Base-by-base conservation (phyloP, 2,888 invertebrate species). In the Zhuqinia jingwanae region DNA sequence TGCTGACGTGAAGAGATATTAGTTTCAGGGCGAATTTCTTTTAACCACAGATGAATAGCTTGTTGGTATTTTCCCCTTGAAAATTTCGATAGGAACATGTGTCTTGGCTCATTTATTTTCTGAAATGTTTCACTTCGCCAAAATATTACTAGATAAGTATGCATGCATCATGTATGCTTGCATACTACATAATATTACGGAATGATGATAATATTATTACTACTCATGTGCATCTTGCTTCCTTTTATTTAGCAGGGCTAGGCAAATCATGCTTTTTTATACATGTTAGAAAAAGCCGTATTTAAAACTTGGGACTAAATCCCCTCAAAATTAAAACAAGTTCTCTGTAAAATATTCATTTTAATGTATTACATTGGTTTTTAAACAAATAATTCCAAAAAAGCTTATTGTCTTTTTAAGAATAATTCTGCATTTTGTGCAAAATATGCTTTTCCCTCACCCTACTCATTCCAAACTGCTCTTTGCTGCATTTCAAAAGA, bases 21-120 rank as follows among this genome's bases (percentile, higher is more conserved):
- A 84, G 84, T 77, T 77, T 84, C 84, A 63, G 78, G 85, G 85
- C 79, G 78, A 85, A 77, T 79, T 78, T 85, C 79, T 78, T 73
- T 77, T 73, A 78, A 78, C 78, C 78, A 78, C 85, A 85, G 85
- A 85, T 85, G 85, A 85, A 85, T 85, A 85, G 85, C 68, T 85
- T 88, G 85, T 80, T 88, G 88, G 86, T 82, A 86, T 85, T 85
- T 85, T 77, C 78, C 45, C n/a, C n/a, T n/a, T 58, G 68, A 79
- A 79, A 77, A 79, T 73, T 82, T 86, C 73, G 78, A 83, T 83
- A 86, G 80, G 82, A 88, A 76, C 85, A 88, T 88, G 88, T 88
- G 85, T 88, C 79, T 68, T 82, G 88, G 88, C 83, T 85, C 88
- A 88, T 88, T 88, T 88, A 88, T 79, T 86, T 65, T 65, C 79